Evolutionary conservation across 2,113 vertebrate genomes (phyloP), one percentile per base, ranked within the genome.

Genomic region (Salvelinus namaycush): DNA sequence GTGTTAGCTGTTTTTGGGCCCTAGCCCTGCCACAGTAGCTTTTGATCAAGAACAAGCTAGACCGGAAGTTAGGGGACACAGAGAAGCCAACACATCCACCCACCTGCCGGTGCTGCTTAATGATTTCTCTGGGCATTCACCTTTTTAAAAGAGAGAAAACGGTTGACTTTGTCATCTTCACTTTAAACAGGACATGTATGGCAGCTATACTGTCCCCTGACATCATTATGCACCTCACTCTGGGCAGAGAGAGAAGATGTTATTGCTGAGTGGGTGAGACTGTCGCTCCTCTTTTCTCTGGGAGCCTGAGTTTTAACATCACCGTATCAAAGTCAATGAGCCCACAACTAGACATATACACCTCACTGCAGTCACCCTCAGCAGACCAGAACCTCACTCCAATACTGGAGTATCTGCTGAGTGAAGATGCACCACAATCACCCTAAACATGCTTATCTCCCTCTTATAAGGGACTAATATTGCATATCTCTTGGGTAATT

Each of bases 331-430:
- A 66, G 49, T 84, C 22, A 48, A 0, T 18, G 68, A 51, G 72
- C 62, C 48, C 76, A 77, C 24, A 76, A 74, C 24, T 65, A 73
- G 18, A n/a, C 64, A 16, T 54, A 18, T 79, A 73, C 73, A 72
- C 20, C 20, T 27, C 70, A 48, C 20, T n/a, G 22, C n/a, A 76
- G 26, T 85, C 81, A 84, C 81, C 62, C 83, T 78, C 27, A 67
- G 75, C 70, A 70, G 76, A 76, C 27, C 74, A 60, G 16, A 48
- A 18, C 3, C 16, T 11, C 59, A 4, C 27, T 18, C 11, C 22
- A 57, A 44, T 20, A 57, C 4, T 1, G 39, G 39, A 2, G 4
- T 14, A 24, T 62, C 59, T 3, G 54, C 20, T 57, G 20, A 20
- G 54, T 57, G 18, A 20, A 57, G 54, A 57, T 57, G 20, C 6